Evolutionary conservation across 2,888 invertebrate genomes (phyloP), one percentile per base, ranked within the genome.

Genomic region (Drosophila nigricruria): DNA sequence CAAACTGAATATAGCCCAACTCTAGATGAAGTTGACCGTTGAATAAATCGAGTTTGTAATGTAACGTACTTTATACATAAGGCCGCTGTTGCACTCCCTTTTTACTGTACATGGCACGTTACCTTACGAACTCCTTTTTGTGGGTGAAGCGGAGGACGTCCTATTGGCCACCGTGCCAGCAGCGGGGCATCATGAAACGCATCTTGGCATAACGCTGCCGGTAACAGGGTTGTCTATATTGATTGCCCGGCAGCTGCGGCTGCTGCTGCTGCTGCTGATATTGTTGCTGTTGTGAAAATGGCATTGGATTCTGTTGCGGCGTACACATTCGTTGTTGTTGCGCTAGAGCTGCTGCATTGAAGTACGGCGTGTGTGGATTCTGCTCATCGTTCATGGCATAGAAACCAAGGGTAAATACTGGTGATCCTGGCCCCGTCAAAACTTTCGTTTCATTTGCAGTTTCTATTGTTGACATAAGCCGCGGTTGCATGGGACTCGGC

Each of bases 121-220:
- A 89, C 66, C 14, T 57, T 64, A 73, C 65, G 27, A 73, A 61
- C 70, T 49, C 54, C 14, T 18, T 36, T 25, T n/a, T 10, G 16
- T 52, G 32, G 42, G 30, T 18, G 6, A 10, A 47, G 47, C 18
- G 25, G 18, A 8, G n/a, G 14, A 3, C 23, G 12, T 14, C 42
- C 32, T 58, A 67, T 25, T 56, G 43, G 30, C 61, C 36, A 8
- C 53, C 40, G n/a, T 52, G 68, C 90, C 90, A 89, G 60, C 56
- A 68, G 32, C 69, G 82, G 47, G 90, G 88, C 88, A 89, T 73
- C 79, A 73, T 79, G 47, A 64, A 82, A 0, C 64, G 69, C 83
- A 83, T 88, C 47, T 79, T 79, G 25, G 79, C 72, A 62, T 52
- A 89, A 0, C 86, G 76, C 45, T 63, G 82, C 34, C 70, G 63